These are phyloP conservation scores for Diachasma alloeum DNA, from an alignment of 1,140 invertebrate genomes.

Conservation along the genomic window DNA sequence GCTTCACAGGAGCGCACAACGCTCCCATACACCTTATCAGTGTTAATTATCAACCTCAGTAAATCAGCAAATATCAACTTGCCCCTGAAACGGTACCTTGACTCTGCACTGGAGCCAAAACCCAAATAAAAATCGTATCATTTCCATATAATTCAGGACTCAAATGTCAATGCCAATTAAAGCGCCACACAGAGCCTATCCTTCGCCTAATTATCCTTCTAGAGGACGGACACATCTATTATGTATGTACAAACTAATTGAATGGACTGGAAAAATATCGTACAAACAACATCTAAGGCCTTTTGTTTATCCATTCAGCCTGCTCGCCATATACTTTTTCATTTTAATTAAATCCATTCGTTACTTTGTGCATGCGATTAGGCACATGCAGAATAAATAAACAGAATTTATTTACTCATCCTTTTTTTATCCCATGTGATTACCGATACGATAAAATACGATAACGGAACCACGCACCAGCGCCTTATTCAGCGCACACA, in stretches of 20 bases:
- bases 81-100: neutral
- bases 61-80: too few relatives aligned
- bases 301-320: neutral
- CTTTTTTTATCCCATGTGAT: neutral
- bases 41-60: too few relatives aligned
- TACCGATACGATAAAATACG: slow-evolving; percentile 7
- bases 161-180: slow-evolving; percentile 3
- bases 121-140: neutral
- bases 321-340: neutral
- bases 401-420: neutral
- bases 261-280: neutral
- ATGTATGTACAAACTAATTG: slow-evolving; percentile 1
- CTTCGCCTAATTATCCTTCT: slow-evolving; percentile 5
- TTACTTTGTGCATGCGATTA: neutral
- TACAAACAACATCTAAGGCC: neutral
- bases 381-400: neutral
- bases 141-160: neutral
- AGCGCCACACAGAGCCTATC: neutral
- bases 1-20: too few relatives aligned
- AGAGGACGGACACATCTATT: neutral
- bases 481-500: neutral
- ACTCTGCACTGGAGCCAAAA: neutral
- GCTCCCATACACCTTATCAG: too few relatives aligned
- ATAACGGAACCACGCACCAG: slow-evolving; percentile 6
- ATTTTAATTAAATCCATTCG: slow-evolving; percentile 1